Evolutionary conservation across 2,797 vertebrate species (phyloP).

Genomic region (Anguilla obscura): DNA sequence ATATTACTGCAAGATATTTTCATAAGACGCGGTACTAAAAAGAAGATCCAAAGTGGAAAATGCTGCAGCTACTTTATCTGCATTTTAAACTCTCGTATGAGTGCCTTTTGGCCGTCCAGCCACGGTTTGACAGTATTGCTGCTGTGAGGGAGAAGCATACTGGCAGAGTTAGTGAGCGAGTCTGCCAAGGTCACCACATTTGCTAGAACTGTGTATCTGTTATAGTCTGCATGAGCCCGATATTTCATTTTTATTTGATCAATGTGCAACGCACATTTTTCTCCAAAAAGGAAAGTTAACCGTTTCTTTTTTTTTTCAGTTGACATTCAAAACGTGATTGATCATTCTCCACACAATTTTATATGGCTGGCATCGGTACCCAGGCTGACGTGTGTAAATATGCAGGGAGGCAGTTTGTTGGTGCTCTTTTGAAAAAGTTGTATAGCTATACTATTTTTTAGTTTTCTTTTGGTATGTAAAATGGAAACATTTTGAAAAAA

Average conservation of each 20-base stretch:
- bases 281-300: not conserved
- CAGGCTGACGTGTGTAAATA: not conserved
- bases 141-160: not conserved
- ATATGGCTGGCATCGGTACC: not conserved
- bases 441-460: not conserved
- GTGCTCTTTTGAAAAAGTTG: not conserved
- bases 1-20: not conserved
- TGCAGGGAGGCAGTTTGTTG: not conserved
- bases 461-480: not conserved
- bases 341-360: not conserved
- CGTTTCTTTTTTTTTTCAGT: not conserved
- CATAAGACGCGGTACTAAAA: not conserved
- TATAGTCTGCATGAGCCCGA: not conserved
- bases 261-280: not conserved
- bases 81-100: not conserved
- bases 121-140: not conserved
- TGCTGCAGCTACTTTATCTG: not conserved
- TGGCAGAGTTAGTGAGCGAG: not conserved
- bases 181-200: not conserved
- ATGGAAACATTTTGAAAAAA: not conserved
- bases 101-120: not conserved
- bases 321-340: not conserved
- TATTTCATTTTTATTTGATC: not conserved
- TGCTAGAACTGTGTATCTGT: not conserved
- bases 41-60: not conserved